These are phyloP conservation scores for Cacatua alba DNA, from an alignment of 2,113 vertebrate species.

Conservation along the genomic window DNA sequence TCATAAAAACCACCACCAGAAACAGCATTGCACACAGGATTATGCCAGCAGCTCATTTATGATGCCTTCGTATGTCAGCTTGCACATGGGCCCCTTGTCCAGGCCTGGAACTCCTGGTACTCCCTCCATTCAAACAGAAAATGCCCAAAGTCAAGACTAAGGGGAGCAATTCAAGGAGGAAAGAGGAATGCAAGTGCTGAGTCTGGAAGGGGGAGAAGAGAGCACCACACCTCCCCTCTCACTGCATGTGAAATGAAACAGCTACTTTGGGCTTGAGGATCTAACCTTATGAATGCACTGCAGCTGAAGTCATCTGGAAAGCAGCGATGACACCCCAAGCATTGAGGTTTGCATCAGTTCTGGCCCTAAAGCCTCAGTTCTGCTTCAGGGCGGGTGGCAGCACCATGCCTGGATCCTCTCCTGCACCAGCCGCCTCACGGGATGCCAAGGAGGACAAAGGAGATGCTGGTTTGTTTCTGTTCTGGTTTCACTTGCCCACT, in stretches of 20 bases:
- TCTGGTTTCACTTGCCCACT: not conserved
- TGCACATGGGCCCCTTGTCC: not conserved
- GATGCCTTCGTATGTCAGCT: not conserved
- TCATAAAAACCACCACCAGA: not conserved
- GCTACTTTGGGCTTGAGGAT: not conserved
- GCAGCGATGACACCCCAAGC: not conserved
- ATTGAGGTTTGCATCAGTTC: not conserved
- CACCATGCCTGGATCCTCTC: not conserved
- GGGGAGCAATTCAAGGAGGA: not conserved
- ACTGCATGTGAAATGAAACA: slow-evolving; percentile 11
- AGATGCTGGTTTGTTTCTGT: not conserved
- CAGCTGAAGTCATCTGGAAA: slow-evolving; percentile 18
- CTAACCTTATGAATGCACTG: not conserved
- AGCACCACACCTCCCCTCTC: not conserved
- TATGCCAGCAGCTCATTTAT: accelerated
- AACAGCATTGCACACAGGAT: not conserved
- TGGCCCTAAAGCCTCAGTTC: not conserved
- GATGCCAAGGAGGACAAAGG: not conserved
- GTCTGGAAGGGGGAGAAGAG: not conserved
- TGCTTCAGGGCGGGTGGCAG: not conserved
- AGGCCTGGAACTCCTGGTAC: not conserved
- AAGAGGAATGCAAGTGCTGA: not conserved
- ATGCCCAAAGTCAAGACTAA: not conserved
- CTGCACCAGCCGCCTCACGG: not conserved
- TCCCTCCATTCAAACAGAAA: not conserved